Base-by-base conservation (phyloP, 2,797 vertebrate species). In the Catostomus latipinnis region DNA sequence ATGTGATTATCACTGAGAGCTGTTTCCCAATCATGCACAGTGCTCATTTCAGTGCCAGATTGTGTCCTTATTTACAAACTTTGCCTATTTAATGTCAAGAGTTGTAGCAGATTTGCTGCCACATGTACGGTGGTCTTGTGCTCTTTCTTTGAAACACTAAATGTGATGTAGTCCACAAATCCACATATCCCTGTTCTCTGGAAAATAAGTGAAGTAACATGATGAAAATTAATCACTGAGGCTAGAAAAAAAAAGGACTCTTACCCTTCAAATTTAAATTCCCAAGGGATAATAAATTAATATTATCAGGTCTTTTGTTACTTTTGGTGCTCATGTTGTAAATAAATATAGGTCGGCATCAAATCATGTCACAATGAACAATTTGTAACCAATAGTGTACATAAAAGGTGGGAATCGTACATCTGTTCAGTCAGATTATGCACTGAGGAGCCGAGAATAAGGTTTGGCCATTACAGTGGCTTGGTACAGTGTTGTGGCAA, bases 1-100 rank as follows among this genome's bases (percentile, higher is more conserved):
- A 54, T 61, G 50, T 66, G 71, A 60, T 62, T 74, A 74, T 60
- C 60, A 65, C 72, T 14, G 65, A 76, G 65, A 69, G 57, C 57
- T 11, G 76, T 18, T 70, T 78, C 57, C 67, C 67, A 52, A 61
- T 78, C 65, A 70, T 6, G 48, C 52, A n/a, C 63, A 76, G 53
- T 5, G 34, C 22, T 63, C 67, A 11, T 78, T 78, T 71, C 68
- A 45, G 22, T 78, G 68, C 68, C 76, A 53, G 66, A 10, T 45
- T 34, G 22, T 78, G 58, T 63, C 8, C 68, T 71, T 78, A 54
- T 78, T 78, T 78, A 71, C 76, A 78, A 66, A 78, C 58, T 63
- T 71, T 3, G 7, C 68, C 71, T 71, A 63, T 63, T 71, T 71
- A 61, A 63, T 62, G 57, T 62, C 66, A 16, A 71, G 57, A 78